phyloP scores from a whole-genome alignment of 2,113 vertebrate genomes.

The Urocitellus parryii region DNA sequence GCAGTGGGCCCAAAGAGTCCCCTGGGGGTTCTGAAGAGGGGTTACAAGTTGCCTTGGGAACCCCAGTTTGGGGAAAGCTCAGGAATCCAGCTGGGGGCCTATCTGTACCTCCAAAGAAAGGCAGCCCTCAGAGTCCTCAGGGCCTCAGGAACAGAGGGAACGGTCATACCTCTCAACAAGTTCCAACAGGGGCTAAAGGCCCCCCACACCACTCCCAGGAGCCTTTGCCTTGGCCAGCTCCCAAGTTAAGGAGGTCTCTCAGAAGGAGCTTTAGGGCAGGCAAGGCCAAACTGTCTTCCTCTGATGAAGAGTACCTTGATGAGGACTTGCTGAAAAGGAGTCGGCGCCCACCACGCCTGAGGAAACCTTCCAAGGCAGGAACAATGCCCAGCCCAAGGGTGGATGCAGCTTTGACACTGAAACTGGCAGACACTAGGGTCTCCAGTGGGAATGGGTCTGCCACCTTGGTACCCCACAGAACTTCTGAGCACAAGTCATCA shows the following conservation, averaged over 20 bases:
- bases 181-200: neutral
- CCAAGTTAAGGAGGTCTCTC: slow-evolving; percentile 32
- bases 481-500: slow-evolving; percentile 75
- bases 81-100: neutral
- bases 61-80: neutral
- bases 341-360: slow-evolving; percentile 50
- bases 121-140: neutral
- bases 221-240: neutral
- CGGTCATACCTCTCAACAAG: neutral
- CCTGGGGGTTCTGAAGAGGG: slow-evolving; percentile 61
- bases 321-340: slow-evolving; percentile 59
- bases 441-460: neutral
- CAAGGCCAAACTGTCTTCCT: slow-evolving; percentile 59
- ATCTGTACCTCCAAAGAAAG: neutral
- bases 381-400: slow-evolving; percentile 86
- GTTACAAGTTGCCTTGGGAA: neutral
- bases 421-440: neutral
- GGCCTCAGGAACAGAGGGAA: neutral
- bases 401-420: slow-evolving; percentile 77
- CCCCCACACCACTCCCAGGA: neutral
- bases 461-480: slow-evolving; percentile 10
- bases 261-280: slow-evolving; percentile 18
- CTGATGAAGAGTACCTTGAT: slow-evolving; percentile 68
- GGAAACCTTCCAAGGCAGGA: slow-evolving; percentile 80
- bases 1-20: slow-evolving; percentile 67